Evolutionary conservation across 30 jellyfish, hydroid and myxozoan species (phyloP).

Genomic region (Rhopilema esculentum): DNA sequence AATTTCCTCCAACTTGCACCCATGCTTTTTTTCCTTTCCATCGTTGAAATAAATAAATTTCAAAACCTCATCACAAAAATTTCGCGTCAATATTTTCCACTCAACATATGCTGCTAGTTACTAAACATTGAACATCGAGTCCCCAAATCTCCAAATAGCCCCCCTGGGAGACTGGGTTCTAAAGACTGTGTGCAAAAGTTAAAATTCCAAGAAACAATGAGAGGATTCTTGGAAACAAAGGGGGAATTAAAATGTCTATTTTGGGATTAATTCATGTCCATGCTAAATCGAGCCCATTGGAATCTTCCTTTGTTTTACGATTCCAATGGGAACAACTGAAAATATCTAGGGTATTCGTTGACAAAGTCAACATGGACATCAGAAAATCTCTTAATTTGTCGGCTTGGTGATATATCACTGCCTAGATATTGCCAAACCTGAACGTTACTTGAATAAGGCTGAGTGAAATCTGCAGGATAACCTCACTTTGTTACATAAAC

Average conservation of each 20-base stretch:
- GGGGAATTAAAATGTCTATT: not conserved
- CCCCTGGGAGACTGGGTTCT: not conserved
- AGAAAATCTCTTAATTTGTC: too few relatives aligned
- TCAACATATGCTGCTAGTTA: not conserved
- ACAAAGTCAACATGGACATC: too few relatives aligned
- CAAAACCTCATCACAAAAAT: too few relatives aligned
- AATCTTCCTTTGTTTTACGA: too few relatives aligned
- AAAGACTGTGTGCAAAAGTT: not conserved
- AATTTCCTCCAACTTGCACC: not conserved
- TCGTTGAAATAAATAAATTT: not conserved
- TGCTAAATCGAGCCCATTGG: not conserved
- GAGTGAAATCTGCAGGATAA: too few relatives aligned
- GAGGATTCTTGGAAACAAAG: not conserved
- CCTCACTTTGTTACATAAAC: too few relatives aligned
- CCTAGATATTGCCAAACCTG: too few relatives aligned
- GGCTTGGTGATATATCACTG: too few relatives aligned
- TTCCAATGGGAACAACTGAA: too few relatives aligned
- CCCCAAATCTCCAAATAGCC: not conserved
- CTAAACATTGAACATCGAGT: not conserved
- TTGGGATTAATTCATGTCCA: not conserved
- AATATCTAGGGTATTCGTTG: too few relatives aligned
- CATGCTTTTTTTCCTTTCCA: not conserved
- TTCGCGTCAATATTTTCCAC: not conserved
- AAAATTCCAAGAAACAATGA: not conserved
- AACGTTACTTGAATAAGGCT: too few relatives aligned